Base-by-base conservation (phyloP, 2,888 invertebrate genomes). In the Panorpa germanica region DNA sequence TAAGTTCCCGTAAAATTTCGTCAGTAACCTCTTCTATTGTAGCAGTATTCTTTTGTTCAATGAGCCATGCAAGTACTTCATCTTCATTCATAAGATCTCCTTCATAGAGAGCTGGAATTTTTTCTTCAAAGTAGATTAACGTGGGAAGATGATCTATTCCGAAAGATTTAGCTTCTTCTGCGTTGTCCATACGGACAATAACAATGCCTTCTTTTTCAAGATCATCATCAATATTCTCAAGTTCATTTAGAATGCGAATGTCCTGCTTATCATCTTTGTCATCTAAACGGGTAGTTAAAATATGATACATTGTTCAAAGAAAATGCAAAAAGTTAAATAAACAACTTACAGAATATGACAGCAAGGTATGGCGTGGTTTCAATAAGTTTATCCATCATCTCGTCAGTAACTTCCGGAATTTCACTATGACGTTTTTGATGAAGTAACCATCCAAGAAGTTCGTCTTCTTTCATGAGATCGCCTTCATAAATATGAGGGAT, bases 21-120 rank as follows among this genome's bases (percentile, higher is more conserved):
- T 88, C 88, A 4, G 86, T 86, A 22, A 90, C 85, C 58, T 88
- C 88, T 57, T 90, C 90, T 43, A 90, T 90, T 4, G 88, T 90
- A 6, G 86, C 86, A 2, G 77, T 74, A 45, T 74, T 75, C 53
- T 88, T 85, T 47, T 88, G 86, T 41, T 83, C 70, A 38, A 86
- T 65, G 2, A 82, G 55, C 88, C 88, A 88, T 41, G 77, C 70
- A n/a, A 88, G 55, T 4, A 88, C 85, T 58, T 85, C 82, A 33
- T 88, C 82, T 53, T 88, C 88, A 46, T 86, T 85, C 63, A 83
- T 74, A 2, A 88, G 61, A 53, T 88, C 86, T 14, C 86, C 88
- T 56, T 88, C 86, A 49, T 85, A 90, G 31, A 88, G 62, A 1
- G 85, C 82, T 2, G 90, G 90, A 33, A 88, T 83, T 51, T 82